These are phyloP conservation scores for Pseudomugil tenellus DNA, from an alignment of 2,797 vertebrate species.

Conservation along the genomic window DNA sequence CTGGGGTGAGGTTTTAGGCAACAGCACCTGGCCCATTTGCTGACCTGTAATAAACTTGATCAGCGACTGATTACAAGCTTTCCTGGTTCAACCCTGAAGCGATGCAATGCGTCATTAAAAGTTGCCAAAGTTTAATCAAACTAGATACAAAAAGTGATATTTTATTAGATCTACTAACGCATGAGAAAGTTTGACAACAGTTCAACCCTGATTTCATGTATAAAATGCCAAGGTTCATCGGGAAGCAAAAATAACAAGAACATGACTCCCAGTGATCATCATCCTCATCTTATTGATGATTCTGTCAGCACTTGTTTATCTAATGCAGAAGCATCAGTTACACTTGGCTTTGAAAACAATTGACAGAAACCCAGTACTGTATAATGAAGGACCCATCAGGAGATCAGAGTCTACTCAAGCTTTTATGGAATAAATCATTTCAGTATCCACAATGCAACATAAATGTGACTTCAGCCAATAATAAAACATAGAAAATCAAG, in stretches of 20 bases:
- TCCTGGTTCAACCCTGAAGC: conserved; percentile 33
- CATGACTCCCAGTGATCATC: conserved; percentile 9
- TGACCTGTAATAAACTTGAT: conserved; percentile 20
- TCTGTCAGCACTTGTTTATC: conserved; percentile 12
- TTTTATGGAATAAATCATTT: too few relatives aligned
- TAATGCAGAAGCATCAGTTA: conserved; percentile 2
- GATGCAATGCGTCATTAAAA: conserved; percentile 9
- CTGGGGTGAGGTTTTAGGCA: background rate
- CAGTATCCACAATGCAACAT: background rate
- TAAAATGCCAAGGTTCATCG: background rate
- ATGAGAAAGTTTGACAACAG: conserved; percentile 36
- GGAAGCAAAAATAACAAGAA: conserved; percentile 15
- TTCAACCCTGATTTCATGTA: conserved; percentile 12
- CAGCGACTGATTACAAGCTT: conserved; percentile 27
- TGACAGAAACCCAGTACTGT: background rate
- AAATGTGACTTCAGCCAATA: background rate
- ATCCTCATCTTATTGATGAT: conserved; percentile 9
- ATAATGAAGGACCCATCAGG: background rate
- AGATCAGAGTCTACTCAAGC: background rate
- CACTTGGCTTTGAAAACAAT: background rate
- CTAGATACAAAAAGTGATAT: conserved; percentile 14
- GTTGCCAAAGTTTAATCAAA: conserved; percentile 17
- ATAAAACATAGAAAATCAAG: background rate
- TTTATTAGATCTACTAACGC: conserved; percentile 28
- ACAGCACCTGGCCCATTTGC: conserved; percentile 31